Conservation (phyloP, 2,113 vertebrate genomes). For the Burhinus bistriatus region DNA sequence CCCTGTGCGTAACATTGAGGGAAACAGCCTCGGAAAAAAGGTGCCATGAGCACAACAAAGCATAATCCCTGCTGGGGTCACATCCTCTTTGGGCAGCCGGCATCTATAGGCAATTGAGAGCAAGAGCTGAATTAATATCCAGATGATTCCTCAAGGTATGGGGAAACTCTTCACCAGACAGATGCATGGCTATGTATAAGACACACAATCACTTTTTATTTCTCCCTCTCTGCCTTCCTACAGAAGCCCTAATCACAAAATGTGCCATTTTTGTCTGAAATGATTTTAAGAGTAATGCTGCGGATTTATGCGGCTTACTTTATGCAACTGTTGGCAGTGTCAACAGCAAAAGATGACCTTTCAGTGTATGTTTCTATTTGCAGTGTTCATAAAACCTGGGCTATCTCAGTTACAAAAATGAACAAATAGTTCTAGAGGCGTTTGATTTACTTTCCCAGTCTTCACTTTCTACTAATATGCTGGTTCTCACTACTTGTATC, state of each 20-base stretch:
- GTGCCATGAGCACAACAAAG: rapidly evolving
- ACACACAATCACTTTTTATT: not conserved
- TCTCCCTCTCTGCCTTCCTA: not conserved
- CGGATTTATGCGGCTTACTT: not conserved
- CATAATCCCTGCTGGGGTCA: not conserved
- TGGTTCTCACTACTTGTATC: not conserved
- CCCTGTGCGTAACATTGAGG: not conserved
- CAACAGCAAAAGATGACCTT: not conserved
- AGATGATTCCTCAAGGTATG: not conserved
- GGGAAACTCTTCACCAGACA: not conserved
- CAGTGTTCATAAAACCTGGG: not conserved
- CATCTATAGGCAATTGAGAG: not conserved
- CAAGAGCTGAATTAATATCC: not conserved
- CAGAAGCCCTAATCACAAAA: not conserved
- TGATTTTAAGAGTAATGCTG: not conserved
- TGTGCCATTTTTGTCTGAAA: not conserved
- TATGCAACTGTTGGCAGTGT: not conserved
- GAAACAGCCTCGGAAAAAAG: not conserved
- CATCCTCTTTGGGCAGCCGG: not conserved
- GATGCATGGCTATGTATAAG: not conserved
- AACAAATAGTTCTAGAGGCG: not conserved
- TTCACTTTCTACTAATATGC: not conserved
- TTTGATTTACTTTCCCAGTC: not conserved
- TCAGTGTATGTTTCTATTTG: not conserved
- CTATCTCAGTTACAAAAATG: not conserved